Evolutionary conservation across 2,888 invertebrate species (phyloP).

Genomic region (Yponomeuta malinellus): DNA sequence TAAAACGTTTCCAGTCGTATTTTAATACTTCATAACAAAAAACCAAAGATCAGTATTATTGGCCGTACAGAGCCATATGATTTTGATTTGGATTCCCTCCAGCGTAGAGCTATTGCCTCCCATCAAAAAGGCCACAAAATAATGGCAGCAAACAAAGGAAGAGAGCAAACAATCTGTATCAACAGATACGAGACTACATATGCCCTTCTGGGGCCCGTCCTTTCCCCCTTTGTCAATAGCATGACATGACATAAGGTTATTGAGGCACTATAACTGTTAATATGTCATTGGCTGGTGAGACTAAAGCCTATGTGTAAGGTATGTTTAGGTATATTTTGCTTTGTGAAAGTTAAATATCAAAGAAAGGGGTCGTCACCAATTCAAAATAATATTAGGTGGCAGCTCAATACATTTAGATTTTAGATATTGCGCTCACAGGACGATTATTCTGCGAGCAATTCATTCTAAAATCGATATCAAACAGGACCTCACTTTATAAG

Average conservation of each 20-base stretch:
- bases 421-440: background rate
- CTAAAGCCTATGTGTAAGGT: background rate
- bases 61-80: background rate
- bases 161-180: conserved; percentile 5
- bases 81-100: background rate
- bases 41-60: background rate
- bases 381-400: too few relatives aligned
- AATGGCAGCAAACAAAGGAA: conserved; percentile 7
- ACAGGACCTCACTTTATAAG: background rate
- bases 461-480: background rate
- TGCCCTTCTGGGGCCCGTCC: background rate
- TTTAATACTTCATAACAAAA: too few relatives aligned
- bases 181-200: background rate
- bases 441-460: background rate
- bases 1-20: too few relatives aligned
- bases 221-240: background rate
- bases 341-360: too few relatives aligned
- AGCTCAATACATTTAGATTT: too few relatives aligned
- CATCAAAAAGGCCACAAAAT: conserved; percentile 2
- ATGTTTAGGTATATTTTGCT: background rate
- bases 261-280: conserved; percentile 5
- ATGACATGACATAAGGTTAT: conserved; percentile 4
- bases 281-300: background rate
- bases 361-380: too few relatives aligned
- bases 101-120: background rate